Percentiles rank a stretch among this genome's conserved stretches.
Evolutionary conservation across 2,797 vertebrate genomes (phyloP).

Genomic region (Melanotaenia boesemani): DNA sequence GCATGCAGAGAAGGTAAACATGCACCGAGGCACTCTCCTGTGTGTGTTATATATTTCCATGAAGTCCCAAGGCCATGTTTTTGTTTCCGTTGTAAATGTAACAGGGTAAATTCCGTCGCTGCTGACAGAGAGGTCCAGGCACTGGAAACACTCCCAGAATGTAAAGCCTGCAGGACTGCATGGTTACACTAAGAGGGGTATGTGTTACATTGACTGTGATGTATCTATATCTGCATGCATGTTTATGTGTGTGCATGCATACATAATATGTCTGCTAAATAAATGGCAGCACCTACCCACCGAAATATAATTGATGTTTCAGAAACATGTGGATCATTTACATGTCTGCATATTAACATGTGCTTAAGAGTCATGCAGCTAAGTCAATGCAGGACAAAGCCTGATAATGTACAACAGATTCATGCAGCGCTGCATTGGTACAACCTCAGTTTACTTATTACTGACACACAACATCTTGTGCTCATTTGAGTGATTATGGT

Average conservation of each 20-base stretch:
- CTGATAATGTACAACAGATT: not conserved
- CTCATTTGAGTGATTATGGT: constrained; percentile 10
- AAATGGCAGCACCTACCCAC: constrained; percentile 12
- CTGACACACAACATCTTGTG: constrained; percentile 15
- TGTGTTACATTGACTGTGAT: constrained; percentile 34
- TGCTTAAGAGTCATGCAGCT: not conserved
- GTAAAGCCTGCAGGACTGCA: constrained; percentile 62
- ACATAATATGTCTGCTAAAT: not conserved
- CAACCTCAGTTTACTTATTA: not conserved
- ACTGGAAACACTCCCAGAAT: constrained; percentile 64
- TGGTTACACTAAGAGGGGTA: constrained; percentile 30
- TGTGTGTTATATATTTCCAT: constrained; percentile 54
- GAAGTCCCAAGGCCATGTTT: constrained; percentile 75
- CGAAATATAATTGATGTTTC: constrained; percentile 3
- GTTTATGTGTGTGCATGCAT: not conserved
- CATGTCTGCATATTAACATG: not conserved
- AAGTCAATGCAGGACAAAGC: not conserved
- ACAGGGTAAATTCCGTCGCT: constrained; percentile 60
- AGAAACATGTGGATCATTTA: not conserved
- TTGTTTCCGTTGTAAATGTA: constrained; percentile 79
- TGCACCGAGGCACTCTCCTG: constrained; percentile 44
- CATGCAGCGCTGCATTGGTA: not conserved
- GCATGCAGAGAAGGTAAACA: constrained; percentile 28
- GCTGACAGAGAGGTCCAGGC: constrained; percentile 57
- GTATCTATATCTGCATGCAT: constrained; percentile 28